These are phyloP conservation scores for Polyergus mexicanus DNA, from an alignment of 1,140 invertebrate genomes.

Conservation along the genomic window DNA sequence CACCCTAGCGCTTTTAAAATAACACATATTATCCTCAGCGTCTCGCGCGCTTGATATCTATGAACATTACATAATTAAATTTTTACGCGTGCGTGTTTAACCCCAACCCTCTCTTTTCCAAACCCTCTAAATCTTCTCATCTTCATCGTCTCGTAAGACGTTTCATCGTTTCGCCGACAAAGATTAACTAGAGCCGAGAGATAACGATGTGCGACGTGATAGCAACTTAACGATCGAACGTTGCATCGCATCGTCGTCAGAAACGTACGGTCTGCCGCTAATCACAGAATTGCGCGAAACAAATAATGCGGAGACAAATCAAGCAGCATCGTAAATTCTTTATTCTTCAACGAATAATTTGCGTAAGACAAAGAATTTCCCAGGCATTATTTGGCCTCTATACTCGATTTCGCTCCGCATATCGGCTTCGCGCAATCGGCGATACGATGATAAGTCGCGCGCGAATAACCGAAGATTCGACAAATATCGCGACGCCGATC, in stretches of 20 bases:
- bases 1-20: conserved; percentile 43
- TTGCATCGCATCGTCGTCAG: not conserved
- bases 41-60: conserved; percentile 18
- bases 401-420: not conserved
- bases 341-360: not conserved
- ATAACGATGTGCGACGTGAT: conserved; percentile 7
- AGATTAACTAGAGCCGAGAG: conserved; percentile 54
- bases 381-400: not conserved
- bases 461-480: conserved; percentile 14
- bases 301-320: not conserved
- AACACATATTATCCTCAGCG: conserved; percentile 46
- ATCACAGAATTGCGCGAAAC: not conserved
- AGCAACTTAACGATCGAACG: not conserved
- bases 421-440: not conserved
- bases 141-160: not conserved
- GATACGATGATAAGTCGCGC: not conserved
- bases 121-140: not conserved
- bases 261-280: not conserved
- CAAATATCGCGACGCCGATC: not conserved
- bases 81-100: conserved; percentile 11
- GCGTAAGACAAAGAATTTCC: not conserved
- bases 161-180: not conserved
- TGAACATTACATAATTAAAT: conserved; percentile 44
- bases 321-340: not conserved
- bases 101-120: no score